Evolutionary conservation across 2,113 vertebrate genomes (phyloP), one percentile per base, ranked within the genome.

Genomic region (Poecile atricapillus): DNA sequence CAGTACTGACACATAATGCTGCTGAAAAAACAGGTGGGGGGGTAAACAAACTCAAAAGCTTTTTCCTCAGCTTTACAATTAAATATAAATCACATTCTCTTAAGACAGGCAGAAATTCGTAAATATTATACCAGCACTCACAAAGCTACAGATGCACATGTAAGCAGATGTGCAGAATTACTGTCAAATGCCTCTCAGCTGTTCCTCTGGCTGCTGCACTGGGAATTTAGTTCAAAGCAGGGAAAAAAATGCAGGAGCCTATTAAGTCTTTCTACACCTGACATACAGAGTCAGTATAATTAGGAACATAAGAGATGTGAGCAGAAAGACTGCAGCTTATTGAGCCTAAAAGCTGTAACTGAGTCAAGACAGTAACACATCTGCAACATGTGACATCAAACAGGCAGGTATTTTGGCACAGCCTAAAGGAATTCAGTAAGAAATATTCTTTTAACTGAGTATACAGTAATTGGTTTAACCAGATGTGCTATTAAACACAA

Each of bases 151-250:
- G 43, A 94, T n/a, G 37, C 27, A 58, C 0, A 0, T 20, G 16
- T n/a, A 81, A 87, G 47, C 1, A 0, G 77, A 75, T n/a, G 27
- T 9, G 41, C 47, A 68, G 59, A 81, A 89, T 55, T 83, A 67
- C 73, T 89, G 60, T 81, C 84, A 87, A 63, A 93, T 87, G 52
- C 49, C 30, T 68, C 75, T 91, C 87, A 82, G 77, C 81, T 64
- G 58, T 52, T 93, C 41, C 77, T 60, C 56, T 78, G 65, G 77
- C 39, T 93, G 77, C 39, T 78, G 74, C 81, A 75, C 14, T 44
- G 62, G 74, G 52, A 95, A 84, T 94, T 84, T 27, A 94, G 60
- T 68, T 94, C 83, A 91, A 95, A 93, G 83, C 7, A 13, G 10
- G 30, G 3, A 24, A 83, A 89, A 94, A 91, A 87, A 75, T 25